A percentile compares a stretch with the other conserved stretches of the same genome.
phyloP scores from a whole-genome alignment of 1,140 invertebrate species.

The Drosophila triauraria region DNA sequence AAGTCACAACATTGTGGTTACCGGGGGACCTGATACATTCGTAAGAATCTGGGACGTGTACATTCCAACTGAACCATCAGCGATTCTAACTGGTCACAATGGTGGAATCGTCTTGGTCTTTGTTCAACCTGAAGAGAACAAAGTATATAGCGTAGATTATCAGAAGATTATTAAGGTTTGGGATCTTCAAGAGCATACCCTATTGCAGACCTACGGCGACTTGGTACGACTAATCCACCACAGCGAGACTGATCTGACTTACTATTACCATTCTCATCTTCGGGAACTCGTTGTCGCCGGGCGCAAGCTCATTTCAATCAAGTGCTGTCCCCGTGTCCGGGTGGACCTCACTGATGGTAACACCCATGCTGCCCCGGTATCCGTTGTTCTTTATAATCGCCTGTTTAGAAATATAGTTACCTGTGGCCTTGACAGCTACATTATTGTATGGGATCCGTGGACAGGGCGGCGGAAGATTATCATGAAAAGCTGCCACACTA shows the following conservation, averaged over 20 bases:
- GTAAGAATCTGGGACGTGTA: constrained; percentile 92
- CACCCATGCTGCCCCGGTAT: constrained; percentile 88
- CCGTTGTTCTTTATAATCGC: constrained; percentile 89
- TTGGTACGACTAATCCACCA: constrained; percentile 87
- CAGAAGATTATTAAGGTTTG: constrained; percentile 90
- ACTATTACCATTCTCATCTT: constrained; percentile 88
- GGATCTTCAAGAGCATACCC: constrained; percentile 87
- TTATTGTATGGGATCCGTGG: constrained; percentile 90
- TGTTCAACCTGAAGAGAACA: constrained; percentile 89
- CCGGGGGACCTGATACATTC: constrained; percentile 90
- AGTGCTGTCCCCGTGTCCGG: constrained; percentile 87
- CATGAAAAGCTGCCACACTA: constrained; percentile 88
- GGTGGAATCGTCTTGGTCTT: constrained; percentile 89
- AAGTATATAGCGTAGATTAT: constrained; percentile 89
- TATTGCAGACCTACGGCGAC: constrained; percentile 87
- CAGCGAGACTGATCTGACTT: constrained; percentile 86
- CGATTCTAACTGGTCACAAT: constrained; percentile 89
- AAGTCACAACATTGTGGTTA: constrained; percentile 87
- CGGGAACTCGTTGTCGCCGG: constrained; percentile 88
- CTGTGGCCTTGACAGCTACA: constrained; percentile 89
- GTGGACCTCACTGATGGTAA: constrained; percentile 89
- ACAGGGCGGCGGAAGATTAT: constrained; percentile 87
- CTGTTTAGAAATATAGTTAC: constrained; percentile 89
- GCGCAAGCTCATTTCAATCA: constrained; percentile 87
- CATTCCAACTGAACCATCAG: constrained; percentile 88